Conservation (phyloP, 2,888 invertebrate species). For the Pollenia amentaria region DNA sequence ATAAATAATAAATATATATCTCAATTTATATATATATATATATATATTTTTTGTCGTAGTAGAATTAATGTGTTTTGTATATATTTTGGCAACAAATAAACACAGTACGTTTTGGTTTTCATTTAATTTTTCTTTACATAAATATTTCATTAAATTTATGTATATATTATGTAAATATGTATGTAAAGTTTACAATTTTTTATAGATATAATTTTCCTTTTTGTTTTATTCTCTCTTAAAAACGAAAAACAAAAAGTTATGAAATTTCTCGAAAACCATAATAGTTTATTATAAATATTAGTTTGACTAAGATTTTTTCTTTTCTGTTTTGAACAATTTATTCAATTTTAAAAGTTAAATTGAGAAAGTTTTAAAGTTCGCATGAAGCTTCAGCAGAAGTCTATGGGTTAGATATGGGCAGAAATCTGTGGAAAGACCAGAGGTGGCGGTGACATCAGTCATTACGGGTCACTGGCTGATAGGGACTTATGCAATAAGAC, state of each 20-base stretch:
- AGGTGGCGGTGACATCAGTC: no score
- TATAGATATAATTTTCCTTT: constrained; percentile 25
- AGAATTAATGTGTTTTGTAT: constrained; percentile 76
- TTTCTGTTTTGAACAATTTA: constrained; percentile 79
- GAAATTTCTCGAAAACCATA: constrained; percentile 28
- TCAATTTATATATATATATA: constrained; percentile 48
- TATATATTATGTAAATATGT: constrained; percentile 68
- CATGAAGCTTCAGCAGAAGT: no score
- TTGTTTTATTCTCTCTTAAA: constrained; percentile 24
- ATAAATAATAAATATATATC: constrained; percentile 54
- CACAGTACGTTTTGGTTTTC: constrained; percentile 83
- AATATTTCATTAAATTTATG: constrained; percentile 57
- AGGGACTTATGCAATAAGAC: no score
- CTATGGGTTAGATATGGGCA: no score
- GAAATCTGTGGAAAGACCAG: no score
- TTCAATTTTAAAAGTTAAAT: constrained; percentile 77
- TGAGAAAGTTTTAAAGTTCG: constrained; percentile 21
- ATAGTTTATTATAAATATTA: constrained; percentile 50
- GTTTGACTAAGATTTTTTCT: constrained; percentile 55
- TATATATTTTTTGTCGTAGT: constrained; percentile 50
- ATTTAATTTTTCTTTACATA: constrained; percentile 73
- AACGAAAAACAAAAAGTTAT: constrained; percentile 22
- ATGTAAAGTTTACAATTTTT: constrained; percentile 67
- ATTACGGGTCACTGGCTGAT: no score
- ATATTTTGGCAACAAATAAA: constrained; percentile 85